Evolutionary conservation across 1,140 invertebrate species (phyloP).

Genomic region (Listronotus bonariensis): DNA sequence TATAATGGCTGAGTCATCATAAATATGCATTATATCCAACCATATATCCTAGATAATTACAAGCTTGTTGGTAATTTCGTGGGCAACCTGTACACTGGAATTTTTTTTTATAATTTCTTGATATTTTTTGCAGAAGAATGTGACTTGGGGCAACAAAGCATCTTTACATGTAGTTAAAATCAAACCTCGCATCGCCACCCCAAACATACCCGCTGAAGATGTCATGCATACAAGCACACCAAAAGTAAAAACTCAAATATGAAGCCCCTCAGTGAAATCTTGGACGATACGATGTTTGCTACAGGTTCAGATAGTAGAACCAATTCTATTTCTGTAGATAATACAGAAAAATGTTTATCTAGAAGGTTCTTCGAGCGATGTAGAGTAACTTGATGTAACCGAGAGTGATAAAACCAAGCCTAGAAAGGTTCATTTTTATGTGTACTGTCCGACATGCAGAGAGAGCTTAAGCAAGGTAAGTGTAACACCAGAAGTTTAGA

Average conservation of each 20-base stretch:
- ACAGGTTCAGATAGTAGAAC: slow-evolving; percentile 26
- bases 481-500: no score
- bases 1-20: no score
- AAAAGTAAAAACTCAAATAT: slow-evolving; percentile 5
- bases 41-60: no score
- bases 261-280: slow-evolving; percentile 68
- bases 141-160: slow-evolving; percentile 81
- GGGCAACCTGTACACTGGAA: no score
- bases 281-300: slow-evolving; percentile 65
- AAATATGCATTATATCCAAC: no score
- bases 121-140: slow-evolving; percentile 70
- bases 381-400: slow-evolving; percentile 1
- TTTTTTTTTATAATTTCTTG: no score
- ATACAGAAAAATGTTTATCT: neutral
- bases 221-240: neutral
- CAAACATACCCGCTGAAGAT: neutral
- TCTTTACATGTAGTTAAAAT: slow-evolving; percentile 74
- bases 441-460: slow-evolving; percentile 78
- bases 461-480: slow-evolving; percentile 59
- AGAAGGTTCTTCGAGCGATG: neutral
- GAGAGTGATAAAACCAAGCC: neutral
- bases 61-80: no score
- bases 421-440: slow-evolving; percentile 74
- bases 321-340: slow-evolving; percentile 23
- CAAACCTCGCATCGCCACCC: slow-evolving; percentile 51